Evolutionary conservation across 30 jellyfish, hydroid and myxozoan genomes (phyloP).

Genomic region (Aurelia aurita): DNA sequence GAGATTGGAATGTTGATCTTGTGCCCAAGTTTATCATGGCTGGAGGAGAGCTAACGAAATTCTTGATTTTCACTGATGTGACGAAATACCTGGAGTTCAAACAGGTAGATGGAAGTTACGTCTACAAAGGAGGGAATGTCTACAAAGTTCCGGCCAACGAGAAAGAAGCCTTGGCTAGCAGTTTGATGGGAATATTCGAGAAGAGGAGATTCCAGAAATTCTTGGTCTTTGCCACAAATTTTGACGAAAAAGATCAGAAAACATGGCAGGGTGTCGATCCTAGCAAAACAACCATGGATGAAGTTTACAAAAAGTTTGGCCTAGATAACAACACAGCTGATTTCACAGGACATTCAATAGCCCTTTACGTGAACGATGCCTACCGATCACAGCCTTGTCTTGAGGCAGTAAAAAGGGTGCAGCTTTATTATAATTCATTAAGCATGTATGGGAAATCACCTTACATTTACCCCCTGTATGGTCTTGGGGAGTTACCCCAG

Average conservation of each 20-base stretch:
- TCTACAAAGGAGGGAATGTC: constrained; percentile 88
- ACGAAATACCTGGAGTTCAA: constrained; percentile 96
- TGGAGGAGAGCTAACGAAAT: constrained; percentile 89
- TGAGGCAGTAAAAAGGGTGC: constrained; percentile 78
- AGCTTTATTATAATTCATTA: constrained; percentile 85
- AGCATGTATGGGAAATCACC: constrained; percentile 95
- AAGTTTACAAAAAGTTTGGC: constrained; percentile 90
- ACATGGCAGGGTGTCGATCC: constrained; percentile 94
- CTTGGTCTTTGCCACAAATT: constrained; percentile 76
- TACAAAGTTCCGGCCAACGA: constrained; percentile 99
- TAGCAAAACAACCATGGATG: constrained; percentile 84
- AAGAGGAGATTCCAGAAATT: constrained; percentile 88
- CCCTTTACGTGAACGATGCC: constrained; percentile 82
- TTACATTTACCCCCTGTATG: constrained; percentile 96
- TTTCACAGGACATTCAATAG: constrained; percentile 98
- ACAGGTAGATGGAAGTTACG: constrained; percentile 98
- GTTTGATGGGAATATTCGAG: constrained; percentile 98
- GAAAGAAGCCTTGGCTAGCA: constrained; percentile 94
- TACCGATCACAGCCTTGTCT: constrained; percentile 76
- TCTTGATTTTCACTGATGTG: constrained; percentile 93
- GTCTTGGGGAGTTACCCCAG: constrained; percentile 99
- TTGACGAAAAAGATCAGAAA: constrained; percentile 72
- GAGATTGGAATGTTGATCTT: constrained; percentile 98
- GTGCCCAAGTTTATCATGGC: constrained; percentile 99
- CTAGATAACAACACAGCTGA: constrained; percentile 96